Percentiles rank a stretch among this genome's conserved stretches.
phyloP scores from a whole-genome alignment of 2,797 vertebrate species.

The Aulostomus chinensis region DNA sequence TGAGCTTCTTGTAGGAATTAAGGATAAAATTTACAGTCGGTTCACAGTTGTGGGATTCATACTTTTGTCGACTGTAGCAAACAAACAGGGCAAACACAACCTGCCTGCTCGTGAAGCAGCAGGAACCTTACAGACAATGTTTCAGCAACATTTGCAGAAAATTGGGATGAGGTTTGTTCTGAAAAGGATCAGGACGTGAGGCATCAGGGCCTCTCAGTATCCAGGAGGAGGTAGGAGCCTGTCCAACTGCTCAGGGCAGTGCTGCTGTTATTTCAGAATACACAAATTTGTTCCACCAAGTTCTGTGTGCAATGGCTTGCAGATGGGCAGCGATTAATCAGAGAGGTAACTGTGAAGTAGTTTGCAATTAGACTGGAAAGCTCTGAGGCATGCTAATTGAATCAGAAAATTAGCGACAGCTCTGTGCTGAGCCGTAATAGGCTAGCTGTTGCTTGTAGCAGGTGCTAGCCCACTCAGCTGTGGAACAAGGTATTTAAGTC shows the following conservation, averaged over 20 bases:
- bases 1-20: too few relatives aligned
- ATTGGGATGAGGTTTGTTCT: not conserved
- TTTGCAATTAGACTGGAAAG: constrained; percentile 99
- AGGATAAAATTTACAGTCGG: too few relatives aligned
- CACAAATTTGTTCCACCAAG: constrained; percentile 97
- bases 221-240: constrained; percentile 59
- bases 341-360: constrained; percentile 99
- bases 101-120: too few relatives aligned
- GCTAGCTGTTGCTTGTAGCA: constrained; percentile 98
- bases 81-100: too few relatives aligned
- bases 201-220: constrained; percentile 2
- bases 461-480: constrained; percentile 99
- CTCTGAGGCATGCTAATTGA: constrained; percentile 99
- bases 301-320: constrained; percentile 89
- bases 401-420: constrained; percentile 99
- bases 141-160: constrained; percentile 4
- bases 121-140: not conserved
- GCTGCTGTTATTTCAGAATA: constrained; percentile 84
- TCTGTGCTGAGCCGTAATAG: constrained; percentile 90
- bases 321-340: constrained; percentile 99
- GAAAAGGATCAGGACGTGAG: not conserved
- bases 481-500: constrained; percentile 99
- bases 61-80: too few relatives aligned
- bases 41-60: too few relatives aligned
- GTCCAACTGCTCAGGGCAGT: constrained; percentile 80